Evolutionary conservation across 1,140 invertebrate species (phyloP).

Genomic region (Mercenaria mercenaria): DNA sequence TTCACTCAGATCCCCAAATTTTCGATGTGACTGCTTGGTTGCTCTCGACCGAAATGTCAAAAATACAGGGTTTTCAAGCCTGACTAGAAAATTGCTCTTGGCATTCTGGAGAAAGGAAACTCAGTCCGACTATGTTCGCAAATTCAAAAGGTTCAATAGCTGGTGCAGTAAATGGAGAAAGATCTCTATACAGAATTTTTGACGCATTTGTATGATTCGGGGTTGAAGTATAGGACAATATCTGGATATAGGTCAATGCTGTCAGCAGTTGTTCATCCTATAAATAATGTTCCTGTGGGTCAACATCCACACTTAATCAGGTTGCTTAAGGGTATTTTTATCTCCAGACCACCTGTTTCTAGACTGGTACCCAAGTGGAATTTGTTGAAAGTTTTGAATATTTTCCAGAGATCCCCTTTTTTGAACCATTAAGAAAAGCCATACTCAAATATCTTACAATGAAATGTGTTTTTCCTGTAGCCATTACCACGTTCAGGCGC

Average conservation of each 20-base stretch:
- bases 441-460: background rate
- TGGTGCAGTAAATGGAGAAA: constrained; percentile 32
- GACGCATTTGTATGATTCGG: constrained; percentile 16
- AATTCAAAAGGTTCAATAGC: constrained; percentile 45
- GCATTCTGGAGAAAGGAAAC: constrained; percentile 47
- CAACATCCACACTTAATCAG: constrained; percentile 37
- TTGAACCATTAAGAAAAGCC: constrained; percentile 29
- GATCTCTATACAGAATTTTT: constrained; percentile 9
- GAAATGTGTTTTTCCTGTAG: constrained; percentile 27
- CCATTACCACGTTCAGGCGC: constrained; percentile 38
- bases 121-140: constrained; percentile 17
- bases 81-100: constrained; percentile 41
- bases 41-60: constrained; percentile 33
- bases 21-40: constrained; percentile 40
- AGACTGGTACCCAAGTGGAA: constrained; percentile 12
- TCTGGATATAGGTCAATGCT: constrained; percentile 59
- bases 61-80: constrained; percentile 40
- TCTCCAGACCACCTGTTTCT: background rate
- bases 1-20: constrained; percentile 40
- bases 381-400: background rate
- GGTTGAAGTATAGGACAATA: constrained; percentile 54
- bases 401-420: background rate
- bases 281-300: background rate
- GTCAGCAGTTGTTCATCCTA: constrained; percentile 25
- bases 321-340: constrained; percentile 31